phyloP scores from a whole-genome alignment of 64 coral and sea anemone species.

The Montipora cactus region DNA sequence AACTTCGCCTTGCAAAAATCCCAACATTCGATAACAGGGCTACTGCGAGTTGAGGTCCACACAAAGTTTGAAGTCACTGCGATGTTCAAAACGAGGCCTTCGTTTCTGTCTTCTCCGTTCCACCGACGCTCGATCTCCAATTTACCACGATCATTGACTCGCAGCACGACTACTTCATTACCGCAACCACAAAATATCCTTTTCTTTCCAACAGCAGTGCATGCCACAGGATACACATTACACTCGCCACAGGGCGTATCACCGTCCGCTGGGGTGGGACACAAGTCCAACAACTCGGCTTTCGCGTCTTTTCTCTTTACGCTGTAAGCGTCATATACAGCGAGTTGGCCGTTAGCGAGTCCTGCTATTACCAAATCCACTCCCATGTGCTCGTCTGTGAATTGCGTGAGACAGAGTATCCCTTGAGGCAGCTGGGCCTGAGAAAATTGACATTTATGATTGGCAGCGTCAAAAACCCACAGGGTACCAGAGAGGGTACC shows the following conservation, averaged over 20 bases:
- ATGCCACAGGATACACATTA: slow-evolving; percentile 53
- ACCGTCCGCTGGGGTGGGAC: not conserved
- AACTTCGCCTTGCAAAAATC: slow-evolving; percentile 61
- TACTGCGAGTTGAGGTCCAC: slow-evolving; percentile 88
- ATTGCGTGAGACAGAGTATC: slow-evolving; percentile 79
- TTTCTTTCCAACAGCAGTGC: slow-evolving; percentile 56
- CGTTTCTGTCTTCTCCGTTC: slow-evolving; percentile 57
- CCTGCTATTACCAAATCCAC: slow-evolving; percentile 77
- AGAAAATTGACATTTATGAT: slow-evolving; percentile 64
- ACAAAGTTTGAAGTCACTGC: slow-evolving; percentile 60
- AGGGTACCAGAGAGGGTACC: slow-evolving; percentile 90
- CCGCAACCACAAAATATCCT: slow-evolving; percentile 86
- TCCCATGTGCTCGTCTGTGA: not conserved
- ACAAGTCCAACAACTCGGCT: slow-evolving; percentile 41
- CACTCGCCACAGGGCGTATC: not conserved
- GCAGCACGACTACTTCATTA: slow-evolving; percentile 79
- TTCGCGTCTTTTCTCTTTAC: slow-evolving; percentile 45
- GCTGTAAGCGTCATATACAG: slow-evolving; percentile 62
- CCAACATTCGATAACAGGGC: slow-evolving; percentile 80
- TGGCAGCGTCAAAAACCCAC: slow-evolving; percentile 90
- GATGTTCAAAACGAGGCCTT: slow-evolving; percentile 86
- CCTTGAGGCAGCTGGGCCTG: slow-evolving; percentile 71
- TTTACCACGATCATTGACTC: slow-evolving; percentile 12
- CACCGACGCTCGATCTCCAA: slow-evolving; percentile 77
- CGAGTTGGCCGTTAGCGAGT: slow-evolving; percentile 87